Evolutionary conservation across 2,797 vertebrate genomes (phyloP).

Genomic region (Clamator glandarius): DNA sequence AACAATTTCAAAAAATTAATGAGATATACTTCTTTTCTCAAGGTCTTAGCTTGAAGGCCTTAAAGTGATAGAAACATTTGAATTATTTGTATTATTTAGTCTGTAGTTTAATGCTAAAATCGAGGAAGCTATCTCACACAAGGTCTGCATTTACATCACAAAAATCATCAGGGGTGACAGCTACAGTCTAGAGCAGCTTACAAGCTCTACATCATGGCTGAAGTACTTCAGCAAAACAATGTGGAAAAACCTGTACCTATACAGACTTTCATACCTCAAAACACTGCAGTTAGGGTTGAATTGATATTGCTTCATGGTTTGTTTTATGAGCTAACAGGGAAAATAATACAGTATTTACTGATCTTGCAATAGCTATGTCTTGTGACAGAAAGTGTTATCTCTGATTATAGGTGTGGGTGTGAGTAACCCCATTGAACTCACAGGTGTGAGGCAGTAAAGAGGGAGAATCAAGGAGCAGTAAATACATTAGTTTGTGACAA

Average conservation of each 20-base stretch:
- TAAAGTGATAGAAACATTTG: neutral
- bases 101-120: neutral
- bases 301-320: neutral
- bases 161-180: neutral
- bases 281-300: neutral
- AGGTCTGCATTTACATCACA: neutral
- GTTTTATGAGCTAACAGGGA: neutral
- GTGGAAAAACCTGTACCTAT: conserved; percentile 4
- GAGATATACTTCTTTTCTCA: neutral
- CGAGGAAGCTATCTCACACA: neutral
- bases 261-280: neutral
- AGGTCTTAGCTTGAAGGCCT: neutral
- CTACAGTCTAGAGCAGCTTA: neutral
- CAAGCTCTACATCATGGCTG: neutral
- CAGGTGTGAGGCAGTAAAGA: neutral
- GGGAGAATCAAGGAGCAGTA: neutral
- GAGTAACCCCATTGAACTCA: neutral
- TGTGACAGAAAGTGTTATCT: neutral
- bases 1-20: neutral
- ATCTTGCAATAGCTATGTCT: neutral
- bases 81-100: neutral
- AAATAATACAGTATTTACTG: neutral
- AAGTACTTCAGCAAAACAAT: neutral
- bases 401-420: neutral
- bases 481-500: neutral